phyloP scores from a whole-genome alignment of 2,888 invertebrate genomes.

The Calameuta filiformis region DNA sequence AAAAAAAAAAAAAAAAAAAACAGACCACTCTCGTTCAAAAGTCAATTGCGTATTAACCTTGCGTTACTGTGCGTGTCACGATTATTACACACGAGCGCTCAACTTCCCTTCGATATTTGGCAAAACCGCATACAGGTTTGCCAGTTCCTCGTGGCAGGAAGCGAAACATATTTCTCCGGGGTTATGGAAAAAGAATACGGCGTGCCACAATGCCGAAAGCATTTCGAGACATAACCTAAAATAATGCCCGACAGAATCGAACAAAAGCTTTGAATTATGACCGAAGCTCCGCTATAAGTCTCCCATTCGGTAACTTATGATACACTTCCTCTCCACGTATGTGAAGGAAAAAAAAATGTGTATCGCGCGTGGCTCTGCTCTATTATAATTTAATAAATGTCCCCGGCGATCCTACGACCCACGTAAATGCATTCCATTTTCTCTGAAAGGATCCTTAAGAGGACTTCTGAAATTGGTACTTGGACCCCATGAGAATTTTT shows the following conservation, averaged over 20 bases:
- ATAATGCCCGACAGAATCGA: conserved; percentile 65
- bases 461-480: too few relatives aligned
- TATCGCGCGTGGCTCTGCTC: conserved; percentile 11
- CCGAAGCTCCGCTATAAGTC: conserved; percentile 48
- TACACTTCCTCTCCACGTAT: conserved; percentile 52
- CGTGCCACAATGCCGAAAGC: conserved; percentile 56
- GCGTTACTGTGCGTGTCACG: too few relatives aligned
- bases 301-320: conserved; percentile 61
- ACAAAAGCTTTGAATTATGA: conserved; percentile 66
- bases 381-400: conserved; percentile 47
- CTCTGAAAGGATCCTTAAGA: too few relatives aligned
- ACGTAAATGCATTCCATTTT: too few relatives aligned
- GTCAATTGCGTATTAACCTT: too few relatives aligned
- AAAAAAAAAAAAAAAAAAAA: too few relatives aligned
- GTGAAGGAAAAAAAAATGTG: conserved; percentile 22
- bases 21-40: too few relatives aligned
- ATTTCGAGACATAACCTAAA: conserved; percentile 62
- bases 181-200: conserved; percentile 39
- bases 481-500: too few relatives aligned
- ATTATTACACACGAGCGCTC: too few relatives aligned
- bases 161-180: conserved; percentile 57
- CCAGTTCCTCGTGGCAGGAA: conserved; percentile 41
- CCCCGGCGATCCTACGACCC: conserved; percentile 2
- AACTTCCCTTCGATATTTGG: background rate
- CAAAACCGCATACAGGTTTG: background rate